Evolutionary conservation across 2,113 vertebrate species (phyloP).

Genomic region (Perca flavescens): DNA sequence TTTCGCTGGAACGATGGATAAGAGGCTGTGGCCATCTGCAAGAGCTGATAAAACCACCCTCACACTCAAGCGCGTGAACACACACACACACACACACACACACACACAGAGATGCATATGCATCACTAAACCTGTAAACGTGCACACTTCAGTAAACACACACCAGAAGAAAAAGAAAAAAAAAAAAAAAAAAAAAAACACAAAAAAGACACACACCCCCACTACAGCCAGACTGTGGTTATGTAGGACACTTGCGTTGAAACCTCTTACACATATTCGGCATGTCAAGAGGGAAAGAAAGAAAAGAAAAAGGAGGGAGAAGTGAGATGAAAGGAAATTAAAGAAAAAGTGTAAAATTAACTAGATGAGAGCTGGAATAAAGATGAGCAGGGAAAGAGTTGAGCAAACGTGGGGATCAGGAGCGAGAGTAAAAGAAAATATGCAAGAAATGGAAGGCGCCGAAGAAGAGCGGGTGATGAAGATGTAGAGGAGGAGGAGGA

Average conservation of each 20-base stretch:
- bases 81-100: slow-evolving; percentile 10
- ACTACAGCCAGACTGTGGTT: slow-evolving; percentile 5
- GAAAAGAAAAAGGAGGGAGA: neutral
- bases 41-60: slow-evolving; percentile 74
- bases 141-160: slow-evolving; percentile 11
- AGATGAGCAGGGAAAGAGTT: slow-evolving; percentile 34
- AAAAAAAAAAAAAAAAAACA: neutral
- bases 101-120: slow-evolving; percentile 53
- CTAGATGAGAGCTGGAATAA: slow-evolving; percentile 48
- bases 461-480: slow-evolving; percentile 26
- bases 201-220: neutral
- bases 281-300: slow-evolving; percentile 36
- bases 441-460: neutral
- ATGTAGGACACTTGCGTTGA: slow-evolving; percentile 41
- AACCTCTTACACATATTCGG: slow-evolving; percentile 25
- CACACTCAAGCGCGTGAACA: neutral
- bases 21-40: slow-evolving; percentile 77
- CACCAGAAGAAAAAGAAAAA: neutral
- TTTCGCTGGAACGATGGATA: slow-evolving; percentile 76
- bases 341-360: slow-evolving; percentile 29
- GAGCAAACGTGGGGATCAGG: neutral
- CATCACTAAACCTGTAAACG: slow-evolving; percentile 49
- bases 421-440: slow-evolving; percentile 1
- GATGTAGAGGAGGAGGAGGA: slow-evolving; percentile 10
- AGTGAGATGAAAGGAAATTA: slow-evolving; percentile 34